Evolutionary conservation across 1,140 invertebrate species (phyloP).

Genomic region (Lucilia sericata): DNA sequence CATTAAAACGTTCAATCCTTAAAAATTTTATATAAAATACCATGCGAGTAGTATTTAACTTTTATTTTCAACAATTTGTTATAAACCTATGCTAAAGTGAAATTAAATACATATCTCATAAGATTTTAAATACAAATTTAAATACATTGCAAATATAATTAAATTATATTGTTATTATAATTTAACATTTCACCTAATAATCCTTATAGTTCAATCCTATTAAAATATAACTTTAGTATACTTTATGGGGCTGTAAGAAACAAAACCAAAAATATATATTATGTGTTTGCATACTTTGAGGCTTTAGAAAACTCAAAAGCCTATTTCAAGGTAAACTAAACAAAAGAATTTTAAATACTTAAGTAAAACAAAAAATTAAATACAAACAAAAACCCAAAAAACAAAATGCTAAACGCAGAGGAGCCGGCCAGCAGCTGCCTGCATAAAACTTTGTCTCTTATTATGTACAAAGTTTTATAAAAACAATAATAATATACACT

Average conservation of each 20-base stretch:
- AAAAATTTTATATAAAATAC: too few species aligned
- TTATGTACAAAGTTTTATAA: constrained; percentile 40
- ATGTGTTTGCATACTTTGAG: constrained; percentile 22
- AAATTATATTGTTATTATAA: too few species aligned
- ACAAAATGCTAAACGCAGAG: constrained; percentile 21
- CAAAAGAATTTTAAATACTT: constrained; percentile 33
- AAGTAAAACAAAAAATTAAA: background rate
- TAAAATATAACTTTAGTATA: too few species aligned
- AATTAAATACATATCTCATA: too few species aligned
- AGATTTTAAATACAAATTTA: too few species aligned
- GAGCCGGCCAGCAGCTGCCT: constrained; percentile 41
- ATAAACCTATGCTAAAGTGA: too few species aligned
- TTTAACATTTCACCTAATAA: too few species aligned
- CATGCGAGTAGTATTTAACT: too few species aligned
- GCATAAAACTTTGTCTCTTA: constrained; percentile 43
- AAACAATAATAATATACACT: background rate
- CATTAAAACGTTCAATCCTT: too few species aligned
- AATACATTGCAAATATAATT: too few species aligned
- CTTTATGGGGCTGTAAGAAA: background rate
- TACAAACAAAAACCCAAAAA: background rate
- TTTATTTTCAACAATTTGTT: too few species aligned
- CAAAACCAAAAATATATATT: background rate
- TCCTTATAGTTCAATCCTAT: too few species aligned
- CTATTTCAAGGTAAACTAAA: constrained; percentile 32
- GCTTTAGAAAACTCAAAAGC: background rate